phyloP scores from a whole-genome alignment of 2,888 invertebrate species.

The Willowsia nigromaculata region DNA sequence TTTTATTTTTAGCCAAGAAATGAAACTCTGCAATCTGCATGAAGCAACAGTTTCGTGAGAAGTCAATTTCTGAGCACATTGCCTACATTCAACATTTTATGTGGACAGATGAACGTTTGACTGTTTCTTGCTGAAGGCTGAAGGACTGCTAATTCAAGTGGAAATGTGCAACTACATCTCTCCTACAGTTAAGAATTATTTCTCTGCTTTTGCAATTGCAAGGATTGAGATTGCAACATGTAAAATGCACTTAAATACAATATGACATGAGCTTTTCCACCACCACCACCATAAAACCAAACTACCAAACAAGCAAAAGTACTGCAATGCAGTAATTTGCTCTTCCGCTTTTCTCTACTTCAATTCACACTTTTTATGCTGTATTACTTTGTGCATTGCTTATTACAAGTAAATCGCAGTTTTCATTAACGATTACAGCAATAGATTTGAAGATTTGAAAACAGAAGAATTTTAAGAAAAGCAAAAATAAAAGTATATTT shows the following conservation, averaged over 20 bases:
- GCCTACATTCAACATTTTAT: no score
- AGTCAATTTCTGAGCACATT: no score
- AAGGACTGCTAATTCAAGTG: no score
- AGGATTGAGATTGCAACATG: background rate
- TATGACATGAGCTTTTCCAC: background rate
- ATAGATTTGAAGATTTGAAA: no score
- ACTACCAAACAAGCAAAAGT: background rate
- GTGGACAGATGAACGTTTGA: no score
- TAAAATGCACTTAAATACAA: background rate
- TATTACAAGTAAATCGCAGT: background rate
- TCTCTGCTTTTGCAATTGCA: background rate
- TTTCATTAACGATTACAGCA: background rate
- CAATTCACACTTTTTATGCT: background rate
- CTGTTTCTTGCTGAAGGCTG: no score
- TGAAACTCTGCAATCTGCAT: background rate
- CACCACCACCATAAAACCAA: background rate
- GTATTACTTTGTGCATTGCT: background rate
- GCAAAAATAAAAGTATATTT: no score
- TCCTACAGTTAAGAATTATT: background rate
- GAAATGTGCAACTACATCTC: background rate
- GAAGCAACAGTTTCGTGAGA: background rate
- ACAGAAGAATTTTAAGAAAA: no score
- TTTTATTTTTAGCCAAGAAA: slow-evolving; percentile 17
- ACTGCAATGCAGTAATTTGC: slow-evolving; percentile 59
- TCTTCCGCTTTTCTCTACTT: background rate